Evolutionary conservation across 2,888 invertebrate genomes (phyloP).

Genomic region (Drosophila cognata): DNA sequence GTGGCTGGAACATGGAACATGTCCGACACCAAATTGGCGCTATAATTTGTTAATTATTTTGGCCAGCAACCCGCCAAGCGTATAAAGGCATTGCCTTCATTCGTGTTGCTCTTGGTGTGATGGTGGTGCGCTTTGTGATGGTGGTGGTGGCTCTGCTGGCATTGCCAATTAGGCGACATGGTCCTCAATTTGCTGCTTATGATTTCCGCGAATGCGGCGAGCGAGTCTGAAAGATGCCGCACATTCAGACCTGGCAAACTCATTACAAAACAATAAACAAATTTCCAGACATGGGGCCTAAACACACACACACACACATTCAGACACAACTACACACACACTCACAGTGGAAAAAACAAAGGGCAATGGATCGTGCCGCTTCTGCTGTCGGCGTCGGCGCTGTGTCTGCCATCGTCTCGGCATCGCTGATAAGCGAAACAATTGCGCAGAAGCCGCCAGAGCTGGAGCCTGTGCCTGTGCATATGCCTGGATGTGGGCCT

Average conservation of each 20-base stretch:
- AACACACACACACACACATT: conserved; percentile 23
- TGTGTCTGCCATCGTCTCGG: conserved; percentile 74
- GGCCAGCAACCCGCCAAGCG: conserved; percentile 19
- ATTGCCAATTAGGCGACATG: conserved; percentile 75
- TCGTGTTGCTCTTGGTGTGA: conserved; percentile 3
- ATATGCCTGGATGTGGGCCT: conserved; percentile 3
- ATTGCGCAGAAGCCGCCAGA: conserved; percentile 68
- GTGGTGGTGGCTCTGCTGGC: conserved; percentile 5
- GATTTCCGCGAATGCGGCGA: conserved; percentile 70
- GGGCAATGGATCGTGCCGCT: conserved; percentile 71
- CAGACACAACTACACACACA: conserved; percentile 26
- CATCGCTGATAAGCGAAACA: conserved; percentile 81
- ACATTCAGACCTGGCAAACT: conserved; percentile 54
- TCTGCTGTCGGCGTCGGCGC: conserved; percentile 62
- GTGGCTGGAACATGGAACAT: conserved; percentile 54
- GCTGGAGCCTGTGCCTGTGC: conserved; percentile 13
- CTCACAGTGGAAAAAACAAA: conserved; percentile 48
- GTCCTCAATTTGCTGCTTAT: conserved; percentile 75
- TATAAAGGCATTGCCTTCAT: conserved; percentile 6
- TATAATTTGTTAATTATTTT: conserved; percentile 61
- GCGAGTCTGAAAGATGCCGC: conserved; percentile 68
- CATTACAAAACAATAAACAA: conserved; percentile 83
- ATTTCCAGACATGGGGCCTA: conserved; percentile 76
- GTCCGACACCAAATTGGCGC: conserved; percentile 49
- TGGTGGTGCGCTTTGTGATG: neutral